Evolutionary conservation across 2,888 invertebrate species (phyloP).

Genomic region (Bombyx huttoni): DNA sequence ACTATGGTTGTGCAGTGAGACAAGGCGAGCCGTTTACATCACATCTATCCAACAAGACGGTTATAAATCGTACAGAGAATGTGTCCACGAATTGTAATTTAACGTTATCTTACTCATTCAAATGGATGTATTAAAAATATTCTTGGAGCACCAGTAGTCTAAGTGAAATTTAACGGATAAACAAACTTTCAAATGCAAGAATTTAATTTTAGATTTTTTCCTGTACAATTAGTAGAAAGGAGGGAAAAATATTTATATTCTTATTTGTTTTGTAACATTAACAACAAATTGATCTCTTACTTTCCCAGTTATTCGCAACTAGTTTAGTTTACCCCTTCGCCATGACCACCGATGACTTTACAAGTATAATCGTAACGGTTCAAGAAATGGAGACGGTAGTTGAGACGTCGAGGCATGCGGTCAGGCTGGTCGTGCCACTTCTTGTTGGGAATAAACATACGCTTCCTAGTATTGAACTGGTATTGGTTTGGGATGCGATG

Average conservation of each 20-base stretch:
- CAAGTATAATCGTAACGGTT: not conserved
- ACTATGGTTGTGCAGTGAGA: not conserved
- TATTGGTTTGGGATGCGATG: conserved; percentile 5
- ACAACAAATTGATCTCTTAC: no score
- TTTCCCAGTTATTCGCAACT: no score
- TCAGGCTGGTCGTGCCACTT: conserved; percentile 9
- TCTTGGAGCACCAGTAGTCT: not conserved
- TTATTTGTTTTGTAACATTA: no score
- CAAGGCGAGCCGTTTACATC: not conserved
- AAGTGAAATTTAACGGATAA: no score
- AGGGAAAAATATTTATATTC: no score
- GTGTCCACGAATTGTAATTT: not conserved
- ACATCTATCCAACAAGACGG: not conserved
- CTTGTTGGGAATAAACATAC: conserved; percentile 8
- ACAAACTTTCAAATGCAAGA: no score
- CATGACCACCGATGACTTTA: not conserved
- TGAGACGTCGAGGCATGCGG: conserved; percentile 3
- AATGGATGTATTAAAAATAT: not conserved
- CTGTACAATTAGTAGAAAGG: no score
- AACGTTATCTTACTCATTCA: not conserved
- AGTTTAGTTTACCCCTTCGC: not conserved
- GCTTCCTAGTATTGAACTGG: conserved; percentile 16
- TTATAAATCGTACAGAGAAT: not conserved
- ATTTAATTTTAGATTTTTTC: no score
- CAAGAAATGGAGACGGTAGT: not conserved